Conservation (phyloP, 1,140 invertebrate species). For the Microplitis demolitor region DNA sequence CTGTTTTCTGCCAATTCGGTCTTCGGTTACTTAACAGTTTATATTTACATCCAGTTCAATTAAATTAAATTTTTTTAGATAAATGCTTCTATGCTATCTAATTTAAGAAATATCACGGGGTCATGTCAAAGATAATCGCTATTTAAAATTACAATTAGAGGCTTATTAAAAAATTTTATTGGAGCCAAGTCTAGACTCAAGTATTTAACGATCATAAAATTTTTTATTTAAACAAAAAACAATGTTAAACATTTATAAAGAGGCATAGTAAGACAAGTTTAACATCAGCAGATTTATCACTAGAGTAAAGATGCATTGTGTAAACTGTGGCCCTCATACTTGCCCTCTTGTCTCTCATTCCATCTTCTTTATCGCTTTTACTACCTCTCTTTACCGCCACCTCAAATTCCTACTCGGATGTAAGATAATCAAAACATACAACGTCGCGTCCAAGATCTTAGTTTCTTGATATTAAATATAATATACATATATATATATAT, state of each 20-base stretch:
- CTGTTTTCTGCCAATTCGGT: not conserved
- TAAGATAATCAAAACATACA: conserved; percentile 27
- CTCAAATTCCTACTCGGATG: not conserved
- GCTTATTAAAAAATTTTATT: too few relatives aligned
- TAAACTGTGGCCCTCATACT: conserved; percentile 21
- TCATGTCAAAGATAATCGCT: too few relatives aligned
- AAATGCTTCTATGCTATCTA: not conserved
- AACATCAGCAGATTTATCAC: conserved; percentile 16
- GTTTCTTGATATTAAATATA: not conserved
- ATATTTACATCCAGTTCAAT: too few relatives aligned
- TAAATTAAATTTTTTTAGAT: not conserved
- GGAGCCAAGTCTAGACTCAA: too few relatives aligned
- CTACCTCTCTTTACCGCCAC: not conserved
- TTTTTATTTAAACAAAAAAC: not conserved
- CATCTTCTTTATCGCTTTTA: not conserved
- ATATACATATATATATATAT: too few relatives aligned
- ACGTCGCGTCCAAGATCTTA: conserved; percentile 10
- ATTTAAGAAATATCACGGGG: too few relatives aligned
- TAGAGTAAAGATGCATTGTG: conserved; percentile 21
- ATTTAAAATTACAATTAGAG: too few relatives aligned
- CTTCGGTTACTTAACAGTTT: not conserved
- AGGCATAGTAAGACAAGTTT: not conserved
- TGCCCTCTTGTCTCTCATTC: not conserved
- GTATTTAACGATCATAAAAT: too few relatives aligned
- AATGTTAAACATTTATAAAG: not conserved